These are phyloP conservation scores for Heliconius aoede DNA, from an alignment of 2,888 invertebrate genomes.

Conservation along the genomic window DNA sequence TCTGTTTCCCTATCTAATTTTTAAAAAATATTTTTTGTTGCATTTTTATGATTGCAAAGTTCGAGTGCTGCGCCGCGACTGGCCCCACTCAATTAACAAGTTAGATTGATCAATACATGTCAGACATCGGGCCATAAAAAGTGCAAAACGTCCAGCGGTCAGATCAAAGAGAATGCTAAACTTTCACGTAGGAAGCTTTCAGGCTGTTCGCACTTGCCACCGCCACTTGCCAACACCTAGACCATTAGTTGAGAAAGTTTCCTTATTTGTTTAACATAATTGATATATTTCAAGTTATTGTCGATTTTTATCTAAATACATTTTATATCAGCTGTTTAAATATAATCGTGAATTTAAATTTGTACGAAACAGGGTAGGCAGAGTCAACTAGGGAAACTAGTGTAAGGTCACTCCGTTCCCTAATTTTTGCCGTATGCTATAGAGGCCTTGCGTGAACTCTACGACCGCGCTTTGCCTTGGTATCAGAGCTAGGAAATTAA, in stretches of 20 bases:
- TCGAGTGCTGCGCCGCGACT: too few relatives aligned
- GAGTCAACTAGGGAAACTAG: not conserved
- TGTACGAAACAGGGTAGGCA: not conserved
- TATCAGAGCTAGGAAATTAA: not conserved
- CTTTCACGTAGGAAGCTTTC: constrained; percentile 62
- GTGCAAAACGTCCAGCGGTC: constrained; percentile 26
- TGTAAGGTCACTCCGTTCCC: not conserved
- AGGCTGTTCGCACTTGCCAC: constrained; percentile 56
- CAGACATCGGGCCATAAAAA: constrained; percentile 25
- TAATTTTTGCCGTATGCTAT: not conserved
- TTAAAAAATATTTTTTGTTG: not conserved
- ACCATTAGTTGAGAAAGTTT: constrained; percentile 61
- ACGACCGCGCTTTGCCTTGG: not conserved
- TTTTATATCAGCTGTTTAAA: not conserved
- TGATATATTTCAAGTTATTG: constrained; percentile 37
- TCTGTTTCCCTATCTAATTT: too few relatives aligned
- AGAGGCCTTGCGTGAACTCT: not conserved
- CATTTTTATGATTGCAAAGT: not conserved
- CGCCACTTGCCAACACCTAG: constrained; percentile 48
- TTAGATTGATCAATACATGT: constrained; percentile 24
- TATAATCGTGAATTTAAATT: not conserved
- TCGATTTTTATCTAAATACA: not conserved
- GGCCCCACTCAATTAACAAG: not conserved
- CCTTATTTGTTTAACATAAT: constrained; percentile 48
- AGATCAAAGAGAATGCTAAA: constrained; percentile 56